These are phyloP conservation scores for Aporophyla lueneburgensis DNA, from an alignment of 2,888 invertebrate species.

Conservation along the genomic window DNA sequence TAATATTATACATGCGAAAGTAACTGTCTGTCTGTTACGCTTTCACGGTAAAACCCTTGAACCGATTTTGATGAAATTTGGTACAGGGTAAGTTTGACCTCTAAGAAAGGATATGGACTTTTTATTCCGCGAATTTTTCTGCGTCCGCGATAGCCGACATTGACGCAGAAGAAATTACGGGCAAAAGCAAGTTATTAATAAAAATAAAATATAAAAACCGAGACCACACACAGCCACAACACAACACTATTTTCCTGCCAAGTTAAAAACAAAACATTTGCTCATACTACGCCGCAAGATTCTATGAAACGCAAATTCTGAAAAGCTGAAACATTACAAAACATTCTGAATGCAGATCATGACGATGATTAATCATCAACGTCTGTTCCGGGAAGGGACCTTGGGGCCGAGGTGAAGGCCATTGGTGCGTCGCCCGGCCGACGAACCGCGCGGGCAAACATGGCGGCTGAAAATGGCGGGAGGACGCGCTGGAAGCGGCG, in stretches of 20 bases:
- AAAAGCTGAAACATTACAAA: slow-evolving; percentile 55
- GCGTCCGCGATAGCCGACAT: too few relatives aligned
- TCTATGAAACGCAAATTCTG: slow-evolving; percentile 60
- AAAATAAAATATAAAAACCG: neutral
- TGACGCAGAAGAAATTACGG: too few relatives aligned
- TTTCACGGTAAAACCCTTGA: too few relatives aligned
- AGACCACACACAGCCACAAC: neutral
- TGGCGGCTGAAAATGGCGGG: slow-evolving; percentile 71
- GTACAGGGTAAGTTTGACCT: too few relatives aligned
- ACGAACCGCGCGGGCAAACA: slow-evolving; percentile 81
- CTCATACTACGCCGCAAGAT: slow-evolving; percentile 35
- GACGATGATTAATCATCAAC: slow-evolving; percentile 69
- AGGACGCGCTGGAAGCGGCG: slow-evolving; percentile 66
- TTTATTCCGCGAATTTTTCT: too few relatives aligned
- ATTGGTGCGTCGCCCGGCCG: slow-evolving; percentile 80
- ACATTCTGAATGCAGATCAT: slow-evolving; percentile 61
- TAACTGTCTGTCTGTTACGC: too few relatives aligned
- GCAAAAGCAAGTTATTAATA: neutral
- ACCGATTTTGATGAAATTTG: too few relatives aligned
- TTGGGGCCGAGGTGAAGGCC: slow-evolving; percentile 84
- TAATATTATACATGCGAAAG: too few relatives aligned
- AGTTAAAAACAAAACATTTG: slow-evolving; percentile 14
- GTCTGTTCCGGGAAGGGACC: slow-evolving; percentile 75
- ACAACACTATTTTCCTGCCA: slow-evolving; percentile 34
- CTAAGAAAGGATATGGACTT: too few relatives aligned